Base-by-base conservation (phyloP, 1,140 invertebrate species). In the Aethina tumida region DNA sequence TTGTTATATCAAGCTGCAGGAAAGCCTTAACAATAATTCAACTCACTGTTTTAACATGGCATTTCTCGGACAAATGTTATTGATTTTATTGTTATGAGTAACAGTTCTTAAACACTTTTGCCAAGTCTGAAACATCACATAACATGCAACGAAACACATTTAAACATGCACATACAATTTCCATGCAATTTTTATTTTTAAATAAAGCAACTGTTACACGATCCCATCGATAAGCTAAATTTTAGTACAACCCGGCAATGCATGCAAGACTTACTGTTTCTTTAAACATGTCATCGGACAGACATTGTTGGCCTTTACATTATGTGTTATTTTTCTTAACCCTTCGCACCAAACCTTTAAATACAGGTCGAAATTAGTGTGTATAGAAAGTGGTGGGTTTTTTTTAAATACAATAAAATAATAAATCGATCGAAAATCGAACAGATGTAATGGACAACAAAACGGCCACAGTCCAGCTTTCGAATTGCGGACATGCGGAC, bases 41-140 rank as follows among this genome's bases (percentile, higher is more conserved):
- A 85, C 90, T 79, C 79, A 98, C 94, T 99, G 95, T 74, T 99
- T 99, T 79, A 92, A 94, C 18, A 99, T 71, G 65, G 83, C 93
- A 22, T 81, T 96, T 55, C 84, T 81, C 4, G 91, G 88, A 66
- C 95, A 99, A 37, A 96, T 81, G 68, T 98, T 97, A 65, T 82
- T 92, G 48, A 85, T 88, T 75, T 97, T 97, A 67, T 87, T 94
- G 68, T 96, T 98, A 69, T 97, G 91, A 25, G 94, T 94, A 49
- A 98, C 84, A 43, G 71, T 67, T 40, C 92, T 77, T 33, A 99
- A 73, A 19, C 79, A 79, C 54, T 79, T 75, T 69, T 96, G 88
- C 96, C 96, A 99, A 50, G 70, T 74, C 92, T 97, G 15, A 13
- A 19, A 35, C 14, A 29, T 15, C 13, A 27, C 14, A 35, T 28